Evolutionary conservation across 2,797 vertebrate genomes (phyloP).

Genomic region (Scomberomorus guttatus): DNA sequence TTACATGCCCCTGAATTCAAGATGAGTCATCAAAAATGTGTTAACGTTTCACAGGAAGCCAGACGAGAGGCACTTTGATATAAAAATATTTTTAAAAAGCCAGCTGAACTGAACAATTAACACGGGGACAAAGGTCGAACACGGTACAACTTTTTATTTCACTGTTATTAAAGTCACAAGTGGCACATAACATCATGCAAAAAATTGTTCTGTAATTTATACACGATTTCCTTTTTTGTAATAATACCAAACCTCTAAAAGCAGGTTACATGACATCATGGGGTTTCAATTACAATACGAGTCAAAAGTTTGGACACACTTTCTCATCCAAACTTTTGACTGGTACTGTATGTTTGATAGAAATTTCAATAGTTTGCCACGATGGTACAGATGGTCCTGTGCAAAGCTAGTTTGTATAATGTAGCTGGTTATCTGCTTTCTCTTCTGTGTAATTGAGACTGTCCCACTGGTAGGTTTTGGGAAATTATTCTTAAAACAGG

Average conservation of each 20-base stretch:
- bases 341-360: neutral
- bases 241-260: neutral
- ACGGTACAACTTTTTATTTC: too few species aligned
- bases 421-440: slow-evolving; percentile 19
- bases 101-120: too few species aligned
- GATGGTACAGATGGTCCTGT: slow-evolving; percentile 36
- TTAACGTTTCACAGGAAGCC: neutral
- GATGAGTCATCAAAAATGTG: neutral
- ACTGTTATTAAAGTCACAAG: too few species aligned
- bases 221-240: too few species aligned
- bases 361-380: slow-evolving; percentile 7
- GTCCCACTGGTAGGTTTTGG: slow-evolving; percentile 45
- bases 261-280: neutral
- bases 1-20: too few species aligned
- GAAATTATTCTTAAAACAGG: slow-evolving; percentile 58
- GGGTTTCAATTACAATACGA: neutral
- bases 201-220: too few species aligned
- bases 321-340: too few species aligned
- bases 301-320: too few species aligned
- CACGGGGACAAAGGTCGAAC: neutral
- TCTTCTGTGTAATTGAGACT: slow-evolving; percentile 32
- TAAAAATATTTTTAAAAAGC: neutral
- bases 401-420: slow-evolving; percentile 32
- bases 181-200: too few species aligned
- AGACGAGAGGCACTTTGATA: neutral